A percentile compares a stretch with the other conserved stretches of the same genome.
Evolutionary conservation across 2,113 vertebrate species (phyloP).

Genomic region (Morone chrysops): DNA sequence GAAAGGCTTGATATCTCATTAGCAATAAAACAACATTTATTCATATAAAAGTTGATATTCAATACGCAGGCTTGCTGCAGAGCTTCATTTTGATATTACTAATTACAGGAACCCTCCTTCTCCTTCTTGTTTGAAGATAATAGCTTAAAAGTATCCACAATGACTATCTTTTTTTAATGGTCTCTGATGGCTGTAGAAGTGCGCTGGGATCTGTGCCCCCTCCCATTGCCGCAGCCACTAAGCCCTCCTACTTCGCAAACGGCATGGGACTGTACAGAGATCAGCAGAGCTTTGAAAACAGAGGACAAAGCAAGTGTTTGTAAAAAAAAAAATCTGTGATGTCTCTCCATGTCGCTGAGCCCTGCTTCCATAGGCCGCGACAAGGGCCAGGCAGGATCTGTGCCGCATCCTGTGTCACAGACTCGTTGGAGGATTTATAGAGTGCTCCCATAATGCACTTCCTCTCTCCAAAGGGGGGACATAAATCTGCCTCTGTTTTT

Average conservation of each 20-base stretch:
- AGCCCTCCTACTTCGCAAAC: slow-evolving; percentile 43
- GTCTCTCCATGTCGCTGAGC: slow-evolving; percentile 37
- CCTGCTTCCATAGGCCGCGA: slow-evolving; percentile 20
- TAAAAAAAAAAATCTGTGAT: slow-evolving; percentile 30
- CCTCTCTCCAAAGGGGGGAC: slow-evolving; percentile 55
- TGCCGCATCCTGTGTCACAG: slow-evolving; percentile 42
- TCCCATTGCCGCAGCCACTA: slow-evolving; percentile 30
- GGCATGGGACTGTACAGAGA: slow-evolving; percentile 9
- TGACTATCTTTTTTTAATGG: slow-evolving; percentile 1
- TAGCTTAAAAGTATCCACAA: slow-evolving; percentile 37
- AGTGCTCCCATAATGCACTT: slow-evolving; percentile 68
- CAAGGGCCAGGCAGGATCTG: slow-evolving; percentile 44
- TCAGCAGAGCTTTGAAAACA: slow-evolving; percentile 30
- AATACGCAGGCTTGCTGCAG: neutral
- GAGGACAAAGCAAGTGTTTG: slow-evolving; percentile 43
- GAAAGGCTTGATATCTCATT: slow-evolving; percentile 18
- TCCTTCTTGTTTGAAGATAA: slow-evolving; percentile 11
- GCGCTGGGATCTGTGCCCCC: slow-evolving; percentile 40
- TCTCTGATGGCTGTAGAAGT: slow-evolving; percentile 29
- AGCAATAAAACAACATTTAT: slow-evolving; percentile 2
- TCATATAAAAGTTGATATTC: slow-evolving; percentile 14
- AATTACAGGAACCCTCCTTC: slow-evolving; percentile 3
- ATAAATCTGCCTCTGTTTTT: slow-evolving; percentile 73
- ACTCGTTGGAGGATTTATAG: slow-evolving; percentile 69
- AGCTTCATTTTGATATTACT: slow-evolving; percentile 4